Conservation (phyloP, 2,888 invertebrate genomes). For the Parochlus steinenii region DNA sequence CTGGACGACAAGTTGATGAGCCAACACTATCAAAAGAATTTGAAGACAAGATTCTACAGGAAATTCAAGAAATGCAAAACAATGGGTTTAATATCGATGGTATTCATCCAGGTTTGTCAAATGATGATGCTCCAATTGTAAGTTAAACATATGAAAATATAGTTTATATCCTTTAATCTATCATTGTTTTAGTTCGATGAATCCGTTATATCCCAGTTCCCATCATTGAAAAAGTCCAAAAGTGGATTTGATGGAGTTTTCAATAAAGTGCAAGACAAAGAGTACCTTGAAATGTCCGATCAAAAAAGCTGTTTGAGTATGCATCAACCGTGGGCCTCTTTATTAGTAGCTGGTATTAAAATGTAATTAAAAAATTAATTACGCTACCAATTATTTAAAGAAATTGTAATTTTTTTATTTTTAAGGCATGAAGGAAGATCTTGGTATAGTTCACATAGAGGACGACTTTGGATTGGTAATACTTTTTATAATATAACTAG, state of each 20-base stretch:
- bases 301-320: constrained; percentile 78
- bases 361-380: constrained; percentile 32
- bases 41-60: constrained; percentile 27
- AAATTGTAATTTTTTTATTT: constrained; percentile 12
- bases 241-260: constrained; percentile 21
- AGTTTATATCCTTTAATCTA: too few relatives aligned
- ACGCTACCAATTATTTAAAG: not conserved
- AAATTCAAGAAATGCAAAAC: constrained; percentile 28
- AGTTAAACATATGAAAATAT: too few relatives aligned
- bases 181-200: too few relatives aligned
- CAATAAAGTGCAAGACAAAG: constrained; percentile 55
- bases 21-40: constrained; percentile 25
- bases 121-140: constrained; percentile 14
- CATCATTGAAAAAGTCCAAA: constrained; percentile 2
- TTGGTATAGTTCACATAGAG: constrained; percentile 86
- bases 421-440: constrained; percentile 78
- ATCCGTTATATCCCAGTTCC: not conserved
- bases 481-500: too few relatives aligned
- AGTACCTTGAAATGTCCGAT: constrained; percentile 68
- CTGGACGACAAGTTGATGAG: constrained; percentile 41
- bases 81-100: constrained; percentile 14
- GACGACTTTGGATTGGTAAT: constrained; percentile 92
- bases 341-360: constrained; percentile 85
- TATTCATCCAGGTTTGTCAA: constrained; percentile 5
- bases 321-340: constrained; percentile 93